A percentile compares a stretch with the other conserved stretches of the same genome.
These are phyloP conservation scores for Callocephalon fimbriatum DNA, from an alignment of 2,113 vertebrate genomes.

Conservation along the genomic window DNA sequence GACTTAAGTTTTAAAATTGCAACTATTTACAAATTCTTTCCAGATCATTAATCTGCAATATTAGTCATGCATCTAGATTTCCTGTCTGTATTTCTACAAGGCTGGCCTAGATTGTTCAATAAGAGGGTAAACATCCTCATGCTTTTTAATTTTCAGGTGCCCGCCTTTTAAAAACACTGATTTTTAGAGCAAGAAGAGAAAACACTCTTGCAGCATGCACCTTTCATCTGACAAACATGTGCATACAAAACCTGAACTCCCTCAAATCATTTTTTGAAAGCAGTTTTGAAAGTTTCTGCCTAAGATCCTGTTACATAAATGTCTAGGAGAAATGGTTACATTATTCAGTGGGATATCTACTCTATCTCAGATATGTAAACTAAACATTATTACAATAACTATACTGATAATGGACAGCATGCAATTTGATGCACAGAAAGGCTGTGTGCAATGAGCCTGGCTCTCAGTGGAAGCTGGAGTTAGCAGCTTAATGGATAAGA, in stretches of 20 bases:
- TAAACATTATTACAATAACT: not conserved
- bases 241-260: not conserved
- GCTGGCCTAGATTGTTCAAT: not conserved
- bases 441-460: not conserved
- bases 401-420: not conserved
- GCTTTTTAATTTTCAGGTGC: not conserved
- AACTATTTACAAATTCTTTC: not conserved
- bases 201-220: not conserved
- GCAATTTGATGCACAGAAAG: not conserved
- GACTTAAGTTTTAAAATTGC: not conserved
- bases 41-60: not conserved
- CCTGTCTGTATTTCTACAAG: not conserved
- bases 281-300: not conserved
- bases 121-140: not conserved
- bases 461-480: not conserved
- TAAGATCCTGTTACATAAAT: not conserved
- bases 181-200: not conserved
- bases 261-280: not conserved
- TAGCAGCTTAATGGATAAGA: not conserved
- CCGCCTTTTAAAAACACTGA: not conserved
- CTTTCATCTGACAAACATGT: not conserved
- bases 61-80: not conserved
- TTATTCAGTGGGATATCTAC: not conserved
- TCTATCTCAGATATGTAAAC: not conserved
- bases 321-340: not conserved